Evolutionary conservation across 2,888 invertebrate genomes (phyloP).

Genomic region (Andrena bicolor): DNA sequence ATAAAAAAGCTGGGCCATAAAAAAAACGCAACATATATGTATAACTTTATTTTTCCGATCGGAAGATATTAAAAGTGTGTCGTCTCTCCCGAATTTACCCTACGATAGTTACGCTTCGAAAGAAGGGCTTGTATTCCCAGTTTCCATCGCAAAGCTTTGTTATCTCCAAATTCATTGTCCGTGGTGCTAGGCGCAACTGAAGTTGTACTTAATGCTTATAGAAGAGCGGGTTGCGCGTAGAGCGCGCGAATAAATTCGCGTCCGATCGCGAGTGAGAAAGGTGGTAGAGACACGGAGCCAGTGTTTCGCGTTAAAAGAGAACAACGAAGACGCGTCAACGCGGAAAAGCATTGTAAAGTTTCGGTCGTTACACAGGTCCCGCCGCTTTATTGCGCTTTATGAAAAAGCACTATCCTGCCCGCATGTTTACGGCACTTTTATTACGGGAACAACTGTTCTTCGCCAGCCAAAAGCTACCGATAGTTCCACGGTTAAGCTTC

Average conservation of each 20-base stretch:
- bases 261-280: background rate
- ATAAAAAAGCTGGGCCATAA: no score
- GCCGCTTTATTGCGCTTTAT: conserved; percentile 54
- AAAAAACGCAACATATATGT: no score
- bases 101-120: no score
- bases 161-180: no score
- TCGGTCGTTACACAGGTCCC: conserved; percentile 32
- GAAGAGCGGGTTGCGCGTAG: background rate
- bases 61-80: no score
- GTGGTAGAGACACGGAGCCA: background rate
- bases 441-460: conserved; percentile 60
- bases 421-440: conserved; percentile 59
- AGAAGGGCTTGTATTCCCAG: no score
- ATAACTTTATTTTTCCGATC: no score
- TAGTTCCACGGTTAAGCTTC: conserved; percentile 53
- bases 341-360: conserved; percentile 42
- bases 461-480: conserved; percentile 26
- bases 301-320: background rate
- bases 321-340: background rate
- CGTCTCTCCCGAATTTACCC: no score
- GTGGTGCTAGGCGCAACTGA: no score
- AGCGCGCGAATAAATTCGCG: background rate
- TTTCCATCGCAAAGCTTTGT: no score
- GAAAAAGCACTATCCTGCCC: conserved; percentile 43
- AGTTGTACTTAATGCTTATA: background rate